Conservation (phyloP, 2,797 vertebrate genomes). For the Hyperoplus lanceolatus region DNA sequence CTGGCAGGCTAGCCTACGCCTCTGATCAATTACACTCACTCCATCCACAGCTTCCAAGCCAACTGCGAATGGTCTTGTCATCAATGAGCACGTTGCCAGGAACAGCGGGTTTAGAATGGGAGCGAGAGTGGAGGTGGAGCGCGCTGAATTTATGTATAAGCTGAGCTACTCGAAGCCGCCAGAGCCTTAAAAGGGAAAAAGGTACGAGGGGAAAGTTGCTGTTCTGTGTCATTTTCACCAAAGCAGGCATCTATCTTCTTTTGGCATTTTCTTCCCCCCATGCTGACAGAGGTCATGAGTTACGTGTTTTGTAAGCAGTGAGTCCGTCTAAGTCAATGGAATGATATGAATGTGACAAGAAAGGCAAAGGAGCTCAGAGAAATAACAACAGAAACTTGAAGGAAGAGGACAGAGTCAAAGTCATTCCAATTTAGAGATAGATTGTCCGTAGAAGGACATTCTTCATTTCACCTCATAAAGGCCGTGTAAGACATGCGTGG, state of each 20-base stretch:
- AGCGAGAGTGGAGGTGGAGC: slow-evolving; percentile 57
- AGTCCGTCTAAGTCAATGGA: slow-evolving; percentile 46
- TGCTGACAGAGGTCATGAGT: slow-evolving; percentile 65
- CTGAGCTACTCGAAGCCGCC: slow-evolving; percentile 48
- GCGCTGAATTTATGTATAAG: slow-evolving; percentile 55
- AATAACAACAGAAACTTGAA: slow-evolving; percentile 34
- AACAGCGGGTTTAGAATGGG: slow-evolving; percentile 49
- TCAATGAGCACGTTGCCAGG: slow-evolving; percentile 72
- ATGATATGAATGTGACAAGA: slow-evolving; percentile 49
- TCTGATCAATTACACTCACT: slow-evolving; percentile 72
- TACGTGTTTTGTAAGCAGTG: slow-evolving; percentile 56
- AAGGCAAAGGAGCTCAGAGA: slow-evolving; percentile 15
- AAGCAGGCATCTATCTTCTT: slow-evolving; percentile 71
- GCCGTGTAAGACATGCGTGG: neutral
- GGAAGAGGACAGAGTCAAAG: neutral
- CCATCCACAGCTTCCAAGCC: slow-evolving; percentile 55
- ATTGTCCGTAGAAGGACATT: slow-evolving; percentile 12
- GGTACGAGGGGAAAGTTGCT: slow-evolving; percentile 72
- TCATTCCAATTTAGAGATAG: neutral
- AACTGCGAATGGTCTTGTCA: slow-evolving; percentile 73
- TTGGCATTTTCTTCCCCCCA: slow-evolving; percentile 50
- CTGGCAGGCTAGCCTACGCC: slow-evolving; percentile 51
- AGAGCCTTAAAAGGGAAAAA: slow-evolving; percentile 77
- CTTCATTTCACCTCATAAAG: neutral
- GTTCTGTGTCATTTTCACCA: slow-evolving; percentile 74